Evolutionary conservation across 2,113 vertebrate genomes (phyloP).

Genomic region (Oceanodroma tethys): DNA sequence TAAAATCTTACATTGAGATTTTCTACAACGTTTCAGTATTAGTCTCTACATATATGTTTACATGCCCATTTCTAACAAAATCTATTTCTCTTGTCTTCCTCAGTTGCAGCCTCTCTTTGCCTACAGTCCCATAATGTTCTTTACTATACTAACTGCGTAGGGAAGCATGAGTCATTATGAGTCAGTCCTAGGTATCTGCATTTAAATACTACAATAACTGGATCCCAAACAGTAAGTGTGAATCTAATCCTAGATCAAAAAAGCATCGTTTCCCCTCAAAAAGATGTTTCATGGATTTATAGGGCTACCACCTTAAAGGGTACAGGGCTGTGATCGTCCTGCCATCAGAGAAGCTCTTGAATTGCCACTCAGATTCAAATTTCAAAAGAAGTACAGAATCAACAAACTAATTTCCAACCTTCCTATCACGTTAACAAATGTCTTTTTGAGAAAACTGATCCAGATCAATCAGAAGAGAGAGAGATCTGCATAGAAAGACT

Average conservation of each 20-base stretch:
- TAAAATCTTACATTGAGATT: background rate
- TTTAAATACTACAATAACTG: background rate
- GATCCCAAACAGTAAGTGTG: background rate
- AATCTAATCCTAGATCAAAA: background rate
- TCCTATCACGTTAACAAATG: background rate
- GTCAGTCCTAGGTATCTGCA: background rate
- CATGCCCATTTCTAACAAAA: background rate
- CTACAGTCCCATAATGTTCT: background rate
- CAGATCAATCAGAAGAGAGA: background rate
- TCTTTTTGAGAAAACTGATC: background rate
- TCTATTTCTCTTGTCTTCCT: background rate
- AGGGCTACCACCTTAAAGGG: background rate
- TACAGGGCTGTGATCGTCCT: background rate
- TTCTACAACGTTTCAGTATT: background rate
- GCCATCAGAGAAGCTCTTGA: background rate
- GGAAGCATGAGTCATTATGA: background rate
- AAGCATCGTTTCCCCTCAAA: background rate
- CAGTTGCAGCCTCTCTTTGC: background rate
- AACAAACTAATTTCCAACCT: background rate
- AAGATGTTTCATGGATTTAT: background rate
- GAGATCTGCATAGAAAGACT: rapidly evolving
- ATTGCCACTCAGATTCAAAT: background rate
- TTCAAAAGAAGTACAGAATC: background rate
- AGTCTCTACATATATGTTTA: background rate
- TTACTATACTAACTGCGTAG: background rate